Conservation (phyloP, 2,888 invertebrate genomes). For the Chloromyia formosa region DNA sequence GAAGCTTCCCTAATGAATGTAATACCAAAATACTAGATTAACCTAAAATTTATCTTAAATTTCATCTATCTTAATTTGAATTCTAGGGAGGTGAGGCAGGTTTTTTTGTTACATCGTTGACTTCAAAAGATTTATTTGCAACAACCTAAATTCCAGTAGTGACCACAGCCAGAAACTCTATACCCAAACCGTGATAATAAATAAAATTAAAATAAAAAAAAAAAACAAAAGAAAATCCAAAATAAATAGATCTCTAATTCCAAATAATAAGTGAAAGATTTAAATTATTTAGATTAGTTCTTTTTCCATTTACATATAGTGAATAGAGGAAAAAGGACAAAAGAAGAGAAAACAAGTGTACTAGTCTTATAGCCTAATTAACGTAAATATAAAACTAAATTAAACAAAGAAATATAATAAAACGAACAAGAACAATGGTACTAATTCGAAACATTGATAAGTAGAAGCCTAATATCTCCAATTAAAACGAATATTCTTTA, state of each 20-base stretch:
- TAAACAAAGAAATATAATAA: not conserved
- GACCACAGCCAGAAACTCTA: not conserved
- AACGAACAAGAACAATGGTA: not conserved
- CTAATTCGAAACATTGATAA: not conserved
- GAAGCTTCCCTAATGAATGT: too few relatives aligned
- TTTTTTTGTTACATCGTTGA: too few relatives aligned
- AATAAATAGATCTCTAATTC: constrained; percentile 1
- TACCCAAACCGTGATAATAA: not conserved
- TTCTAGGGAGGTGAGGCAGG: too few relatives aligned
- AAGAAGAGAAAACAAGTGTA: too few relatives aligned
- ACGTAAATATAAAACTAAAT: not conserved
- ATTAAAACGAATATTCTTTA: constrained; percentile 1
- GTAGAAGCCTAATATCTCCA: not conserved
- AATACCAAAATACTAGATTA: too few relatives aligned
- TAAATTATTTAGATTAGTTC: not conserved
- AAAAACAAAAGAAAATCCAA: not conserved
- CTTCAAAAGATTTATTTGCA: too few relatives aligned
- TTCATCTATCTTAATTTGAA: too few relatives aligned
- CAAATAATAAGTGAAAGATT: not conserved
- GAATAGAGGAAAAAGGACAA: too few relatives aligned
- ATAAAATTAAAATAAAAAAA: too few relatives aligned
- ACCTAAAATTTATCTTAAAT: too few relatives aligned
- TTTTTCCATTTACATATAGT: not conserved
- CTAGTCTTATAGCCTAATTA: too few relatives aligned
- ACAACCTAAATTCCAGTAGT: too few relatives aligned